These are phyloP conservation scores for Lepas anatifera DNA, from an alignment of 2,888 invertebrate species.

Conservation along the genomic window DNA sequence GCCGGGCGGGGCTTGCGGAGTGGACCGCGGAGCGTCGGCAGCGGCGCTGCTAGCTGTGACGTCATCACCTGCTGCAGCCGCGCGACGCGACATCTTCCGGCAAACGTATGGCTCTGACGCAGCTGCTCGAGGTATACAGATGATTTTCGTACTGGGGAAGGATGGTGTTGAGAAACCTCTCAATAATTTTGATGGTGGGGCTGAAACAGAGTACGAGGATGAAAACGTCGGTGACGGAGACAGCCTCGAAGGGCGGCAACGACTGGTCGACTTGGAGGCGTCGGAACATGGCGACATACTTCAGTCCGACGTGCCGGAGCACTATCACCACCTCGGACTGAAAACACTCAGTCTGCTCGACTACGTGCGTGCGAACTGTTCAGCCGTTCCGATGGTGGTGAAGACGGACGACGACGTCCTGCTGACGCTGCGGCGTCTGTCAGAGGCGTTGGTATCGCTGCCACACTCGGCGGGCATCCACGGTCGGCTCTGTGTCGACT, in stretches of 20 bases:
- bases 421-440: not conserved
- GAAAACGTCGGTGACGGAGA: not conserved
- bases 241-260: not conserved
- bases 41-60: not conserved
- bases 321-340: not conserved
- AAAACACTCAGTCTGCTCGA: not conserved
- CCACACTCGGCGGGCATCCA: not conserved
- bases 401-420: not conserved
- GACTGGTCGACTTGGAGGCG: not conserved
- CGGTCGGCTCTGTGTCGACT: not conserved
- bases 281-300: not conserved
- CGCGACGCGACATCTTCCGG: not conserved
- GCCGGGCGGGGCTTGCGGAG: not conserved
- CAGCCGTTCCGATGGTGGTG: not conserved
- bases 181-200: not conserved
- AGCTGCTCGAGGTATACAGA: not conserved
- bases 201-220: not conserved
- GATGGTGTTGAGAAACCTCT: not conserved
- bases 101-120: not conserved
- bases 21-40: not conserved
- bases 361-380: not conserved
- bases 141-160: not conserved
- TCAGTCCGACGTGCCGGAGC: not conserved
- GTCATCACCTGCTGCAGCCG: not conserved
- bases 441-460: not conserved